Conservation (phyloP, 2,797 vertebrate species). For the Megalops cyprinoides region DNA sequence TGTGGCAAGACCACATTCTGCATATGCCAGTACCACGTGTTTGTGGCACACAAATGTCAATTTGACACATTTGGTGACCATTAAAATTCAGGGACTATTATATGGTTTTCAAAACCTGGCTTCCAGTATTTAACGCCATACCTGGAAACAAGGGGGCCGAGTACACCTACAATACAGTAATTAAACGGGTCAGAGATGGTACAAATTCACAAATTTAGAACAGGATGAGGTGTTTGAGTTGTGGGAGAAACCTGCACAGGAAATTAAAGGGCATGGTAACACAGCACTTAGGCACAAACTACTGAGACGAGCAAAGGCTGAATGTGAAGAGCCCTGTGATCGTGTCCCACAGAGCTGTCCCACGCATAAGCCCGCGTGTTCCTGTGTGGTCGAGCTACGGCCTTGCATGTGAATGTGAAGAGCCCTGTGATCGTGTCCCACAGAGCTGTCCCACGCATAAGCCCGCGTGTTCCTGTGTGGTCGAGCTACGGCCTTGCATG, state of each 20-base stretch:
- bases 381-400: no score
- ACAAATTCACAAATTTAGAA: neutral
- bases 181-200: neutral
- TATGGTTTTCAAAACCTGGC: neutral
- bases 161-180: neutral
- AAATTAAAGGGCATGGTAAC: no score
- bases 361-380: no score
- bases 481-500: no score
- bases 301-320: no score
- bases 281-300: no score
- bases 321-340: neutral
- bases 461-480: no score
- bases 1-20: neutral
- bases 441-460: no score
- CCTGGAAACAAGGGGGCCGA: neutral
- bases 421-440: neutral
- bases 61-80: neutral
- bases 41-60: neutral
- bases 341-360: no score
- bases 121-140: neutral
- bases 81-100: neutral
- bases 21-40: neutral
- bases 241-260: neutral
- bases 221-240: neutral
- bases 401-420: neutral